A percentile compares a stretch with the other conserved stretches of the same genome.
These are phyloP conservation scores for Falco punctatus DNA, from an alignment of 2,113 vertebrate genomes.

Conservation along the genomic window DNA sequence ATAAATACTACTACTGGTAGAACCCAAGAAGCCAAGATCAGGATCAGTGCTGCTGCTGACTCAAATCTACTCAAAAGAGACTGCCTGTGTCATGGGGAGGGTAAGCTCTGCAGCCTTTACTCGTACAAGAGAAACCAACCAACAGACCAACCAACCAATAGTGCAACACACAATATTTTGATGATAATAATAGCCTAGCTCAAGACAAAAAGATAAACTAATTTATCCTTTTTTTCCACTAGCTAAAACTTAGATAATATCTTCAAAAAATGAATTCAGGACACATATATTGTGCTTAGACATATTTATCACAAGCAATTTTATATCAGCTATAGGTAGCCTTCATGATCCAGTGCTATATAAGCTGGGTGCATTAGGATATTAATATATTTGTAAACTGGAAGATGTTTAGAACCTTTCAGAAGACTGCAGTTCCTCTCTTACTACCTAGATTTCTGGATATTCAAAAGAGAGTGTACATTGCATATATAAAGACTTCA, in stretches of 20 bases:
- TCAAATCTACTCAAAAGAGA: background rate
- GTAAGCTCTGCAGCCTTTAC: background rate
- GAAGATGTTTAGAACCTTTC: background rate
- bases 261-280: conserved; percentile 47
- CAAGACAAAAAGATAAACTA: conserved; percentile 71
- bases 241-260: conserved; percentile 57
- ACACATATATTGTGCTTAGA: background rate
- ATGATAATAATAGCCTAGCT: conserved; percentile 59
- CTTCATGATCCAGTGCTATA: conserved; percentile 19
- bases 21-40: background rate
- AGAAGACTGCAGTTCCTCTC: background rate
- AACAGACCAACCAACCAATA: too few relatives aligned
- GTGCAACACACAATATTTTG: conserved; percentile 44
- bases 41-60: background rate
- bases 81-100: background rate
- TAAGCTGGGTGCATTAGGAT: background rate
- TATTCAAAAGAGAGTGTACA: background rate
- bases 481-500: background rate
- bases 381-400: background rate
- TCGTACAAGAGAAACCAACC: background rate
- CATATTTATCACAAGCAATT: conserved; percentile 45
- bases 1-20: background rate
- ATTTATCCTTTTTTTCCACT: conserved; percentile 64
- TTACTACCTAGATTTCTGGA: background rate
- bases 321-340: conserved; percentile 35